Base-by-base conservation (phyloP, 1,140 invertebrate species). In the Micrasema minimum region DNA sequence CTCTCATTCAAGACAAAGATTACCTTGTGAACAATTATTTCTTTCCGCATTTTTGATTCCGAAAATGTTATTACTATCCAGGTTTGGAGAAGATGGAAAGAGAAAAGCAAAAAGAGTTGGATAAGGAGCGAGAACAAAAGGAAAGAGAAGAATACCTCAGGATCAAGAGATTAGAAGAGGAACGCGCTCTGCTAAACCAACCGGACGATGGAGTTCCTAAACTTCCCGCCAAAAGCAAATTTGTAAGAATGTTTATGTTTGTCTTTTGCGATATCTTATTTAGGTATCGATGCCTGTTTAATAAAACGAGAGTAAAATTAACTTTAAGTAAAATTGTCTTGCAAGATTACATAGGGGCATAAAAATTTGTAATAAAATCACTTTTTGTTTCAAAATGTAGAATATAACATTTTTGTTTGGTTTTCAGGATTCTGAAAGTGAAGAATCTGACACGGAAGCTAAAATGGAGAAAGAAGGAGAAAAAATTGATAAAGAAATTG, bases 21-120 rank as follows among this genome's bases (percentile, higher is more conserved):
- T n/a, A n/a, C n/a, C n/a, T n/a, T n/a, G n/a, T n/a, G n/a, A n/a
- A n/a, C n/a, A n/a, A n/a, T n/a, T n/a, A n/a, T n/a, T n/a, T n/a
- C n/a, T n/a, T n/a, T n/a, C n/a, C n/a, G n/a, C n/a, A n/a, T n/a
- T n/a, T n/a, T n/a, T n/a, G n/a, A n/a, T n/a, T n/a, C n/a, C n/a
- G n/a, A n/a, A n/a, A n/a, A n/a, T n/a, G n/a, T n/a, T n/a, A n/a
- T n/a, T n/a, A n/a, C n/a, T n/a, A 20, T 20, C 12, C 77, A 85
- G 87, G 96, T 37, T 83, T 99, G 67, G 96, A 98, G 80, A 98
- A 98, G 86, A 98, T 98, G 94, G 96, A 99, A 83, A 86, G 92
- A 53, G 96, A 98, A 75, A 98, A 98, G 81, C 90, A 92, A 77
- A 95, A 92, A 77, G 93, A 95, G 76, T 83, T 94, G 71, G 94